Base-by-base conservation (phyloP, 2,888 invertebrate genomes). In the Poecilus cupreus region DNA sequence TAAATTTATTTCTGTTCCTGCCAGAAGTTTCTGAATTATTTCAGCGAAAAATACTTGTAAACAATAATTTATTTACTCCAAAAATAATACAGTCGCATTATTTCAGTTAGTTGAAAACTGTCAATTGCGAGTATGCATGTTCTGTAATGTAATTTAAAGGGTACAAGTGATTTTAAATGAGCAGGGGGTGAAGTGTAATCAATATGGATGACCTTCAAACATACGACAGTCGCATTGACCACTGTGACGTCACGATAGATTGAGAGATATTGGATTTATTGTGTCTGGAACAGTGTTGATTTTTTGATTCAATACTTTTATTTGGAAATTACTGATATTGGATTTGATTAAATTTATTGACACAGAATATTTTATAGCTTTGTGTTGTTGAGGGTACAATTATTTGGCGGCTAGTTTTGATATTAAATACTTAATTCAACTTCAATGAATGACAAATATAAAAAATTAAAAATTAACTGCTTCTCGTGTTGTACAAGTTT, bases 181-280 rank as follows among this genome's bases (percentile, higher is more conserved):
- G 37, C 37, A 22, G 8, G 74, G 74, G 22, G n/a, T 43, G 5
- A 32, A n/a, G 13, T 46, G 74, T 74, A 74, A 74, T 74, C 74
- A 22, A 74, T 74, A 51, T 37, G 49, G 24, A 22, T 74, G 46
- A 74, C 74, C 74, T 74, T 74, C 26, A 74, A 46, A 49, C 24
- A 22, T 24, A 74, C 74, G 22, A 74, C 37, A 46, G 26, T 49
- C 46, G 51, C 74, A 51, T 32, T 74, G 74, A 74, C 74, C 74
- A 74, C 11, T 13, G 1, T 74, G 74, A 74, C 74, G 74, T 74
- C 74, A 74, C 18, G 11, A 64, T 64, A 64, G 64, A 64, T 64
- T 64, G 13, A 20, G 64, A 64, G 32, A 64, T 64, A 64, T 64
- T 20, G 64, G 64, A 6, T 64, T 64, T 43, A 43, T 43, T 64